phyloP scores from a whole-genome alignment of 2,113 vertebrate species.

The Anolis sagrei region DNA sequence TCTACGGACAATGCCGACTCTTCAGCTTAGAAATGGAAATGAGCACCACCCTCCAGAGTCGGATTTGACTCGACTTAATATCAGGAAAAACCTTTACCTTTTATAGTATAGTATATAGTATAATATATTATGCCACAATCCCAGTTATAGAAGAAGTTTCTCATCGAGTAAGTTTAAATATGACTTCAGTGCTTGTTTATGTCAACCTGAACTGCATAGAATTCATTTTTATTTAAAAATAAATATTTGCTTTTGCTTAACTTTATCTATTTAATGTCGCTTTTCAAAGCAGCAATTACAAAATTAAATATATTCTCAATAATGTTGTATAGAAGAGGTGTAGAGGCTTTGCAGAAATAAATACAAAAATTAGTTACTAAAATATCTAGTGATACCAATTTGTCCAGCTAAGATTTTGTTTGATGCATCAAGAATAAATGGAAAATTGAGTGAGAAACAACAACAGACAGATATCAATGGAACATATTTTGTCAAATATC shows the following conservation, averaged over 20 bases:
- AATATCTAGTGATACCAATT: background rate
- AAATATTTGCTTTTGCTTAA: too few relatives aligned
- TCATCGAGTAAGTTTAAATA: background rate
- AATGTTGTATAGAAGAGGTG: background rate
- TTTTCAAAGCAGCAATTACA: background rate
- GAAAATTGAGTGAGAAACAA: background rate
- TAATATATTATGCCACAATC: background rate
- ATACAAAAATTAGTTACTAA: constrained; percentile 1
- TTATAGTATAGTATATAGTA: background rate
- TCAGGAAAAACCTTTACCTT: too few relatives aligned
- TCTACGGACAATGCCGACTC: too few relatives aligned
- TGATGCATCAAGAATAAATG: background rate
- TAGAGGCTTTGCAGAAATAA: background rate
- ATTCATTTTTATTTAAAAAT: background rate
- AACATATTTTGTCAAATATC: background rate
- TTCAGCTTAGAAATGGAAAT: too few relatives aligned
- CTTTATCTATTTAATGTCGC: background rate
- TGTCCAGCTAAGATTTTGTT: background rate
- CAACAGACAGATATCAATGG: background rate
- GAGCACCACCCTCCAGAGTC: too few relatives aligned
- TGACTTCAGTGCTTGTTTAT: background rate
- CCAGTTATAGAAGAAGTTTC: background rate
- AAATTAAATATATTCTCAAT: background rate
- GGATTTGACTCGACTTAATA: too few relatives aligned
- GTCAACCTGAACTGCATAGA: background rate